Base-by-base conservation (phyloP, 2,113 vertebrate genomes). In the Egretta garzetta region DNA sequence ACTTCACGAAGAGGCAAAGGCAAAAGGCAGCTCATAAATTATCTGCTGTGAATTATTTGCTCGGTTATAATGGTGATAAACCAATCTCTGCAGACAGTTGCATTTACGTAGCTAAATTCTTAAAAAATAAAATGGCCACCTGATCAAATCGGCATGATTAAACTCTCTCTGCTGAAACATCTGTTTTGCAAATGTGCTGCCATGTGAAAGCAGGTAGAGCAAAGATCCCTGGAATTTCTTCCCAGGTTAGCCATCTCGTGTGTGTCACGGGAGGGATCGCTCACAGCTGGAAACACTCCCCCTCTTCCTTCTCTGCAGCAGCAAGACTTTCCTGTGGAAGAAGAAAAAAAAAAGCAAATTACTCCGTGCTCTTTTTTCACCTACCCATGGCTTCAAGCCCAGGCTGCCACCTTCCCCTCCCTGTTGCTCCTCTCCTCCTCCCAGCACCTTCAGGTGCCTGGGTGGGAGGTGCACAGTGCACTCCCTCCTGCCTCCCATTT, bases 131-230 rank as follows among this genome's bases (percentile, higher is more conserved):
- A 83, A 58, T 8, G 7, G 27, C 22, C 79, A 74, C 41, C 74
- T 35, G 28, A 80, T 83, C 10, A 43, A 77, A 28, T n/a, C 5
- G 0, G 28, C 22, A 3, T 37, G 67, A 56, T 76, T 58, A 64
- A 88, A 43, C 19, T 23, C 32, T 50, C 13, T 6, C 22, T 67
- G 73, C 37, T 88, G 70, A 79, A 71, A 82, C 4, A 10, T 3
- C 41, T 75, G 27, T 16, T 72, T 62, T 0, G 0, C 8, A 27
- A 66, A 41, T 0, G 0, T 3, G 5, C 55, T 88, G 55, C 35
- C 30, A 5, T 7, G 9, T 50, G n/a, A 92, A 67, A 77, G 22
- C 23, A 66, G 12, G 33, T 21, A 81, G 32, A 53, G 26, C 39
- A 72, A 64, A 76, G 50, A 47, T 27, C 8, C 32, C 50, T 58